Conservation (phyloP, 2,113 vertebrate species). For the Daubentonia madagascariensis region DNA sequence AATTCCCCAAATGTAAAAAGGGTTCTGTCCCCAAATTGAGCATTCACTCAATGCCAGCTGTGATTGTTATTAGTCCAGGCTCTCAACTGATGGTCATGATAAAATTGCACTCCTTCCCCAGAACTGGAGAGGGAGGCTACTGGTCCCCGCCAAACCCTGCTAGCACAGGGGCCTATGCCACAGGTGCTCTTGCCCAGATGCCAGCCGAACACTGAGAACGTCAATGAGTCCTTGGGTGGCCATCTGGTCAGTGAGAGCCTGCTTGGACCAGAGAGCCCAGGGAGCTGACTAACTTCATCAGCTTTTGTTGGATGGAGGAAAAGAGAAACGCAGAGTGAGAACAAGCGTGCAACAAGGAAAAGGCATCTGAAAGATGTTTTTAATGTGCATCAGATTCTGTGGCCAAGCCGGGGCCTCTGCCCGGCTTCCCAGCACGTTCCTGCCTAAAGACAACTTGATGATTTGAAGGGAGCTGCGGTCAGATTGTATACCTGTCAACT, state of each 20-base stretch:
- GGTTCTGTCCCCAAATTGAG: rapidly evolving
- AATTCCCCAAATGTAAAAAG: background rate
- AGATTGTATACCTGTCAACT: conserved; percentile 83
- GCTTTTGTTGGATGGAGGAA: background rate
- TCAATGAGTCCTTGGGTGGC: background rate
- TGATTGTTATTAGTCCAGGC: background rate
- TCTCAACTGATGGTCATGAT: background rate
- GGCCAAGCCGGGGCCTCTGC: conserved; percentile 82
- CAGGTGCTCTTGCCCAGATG: background rate
- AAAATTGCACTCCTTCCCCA: background rate
- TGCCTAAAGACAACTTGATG: conserved; percentile 84
- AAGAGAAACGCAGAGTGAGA: background rate
- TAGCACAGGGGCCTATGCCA: background rate
- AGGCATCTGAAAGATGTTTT: conserved; percentile 82
- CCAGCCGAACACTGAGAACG: background rate
- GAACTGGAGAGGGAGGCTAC: background rate
- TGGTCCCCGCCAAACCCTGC: background rate
- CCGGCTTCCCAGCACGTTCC: conserved; percentile 75
- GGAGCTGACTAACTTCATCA: background rate
- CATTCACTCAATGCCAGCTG: background rate
- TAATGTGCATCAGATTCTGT: conserved; percentile 80
- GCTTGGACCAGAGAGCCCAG: background rate
- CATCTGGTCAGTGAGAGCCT: background rate
- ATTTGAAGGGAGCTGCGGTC: conserved; percentile 78
- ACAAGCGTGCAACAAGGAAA: background rate